These are phyloP conservation scores for Pterocles gutturalis DNA, from an alignment of 2,113 vertebrate genomes.

Conservation along the genomic window DNA sequence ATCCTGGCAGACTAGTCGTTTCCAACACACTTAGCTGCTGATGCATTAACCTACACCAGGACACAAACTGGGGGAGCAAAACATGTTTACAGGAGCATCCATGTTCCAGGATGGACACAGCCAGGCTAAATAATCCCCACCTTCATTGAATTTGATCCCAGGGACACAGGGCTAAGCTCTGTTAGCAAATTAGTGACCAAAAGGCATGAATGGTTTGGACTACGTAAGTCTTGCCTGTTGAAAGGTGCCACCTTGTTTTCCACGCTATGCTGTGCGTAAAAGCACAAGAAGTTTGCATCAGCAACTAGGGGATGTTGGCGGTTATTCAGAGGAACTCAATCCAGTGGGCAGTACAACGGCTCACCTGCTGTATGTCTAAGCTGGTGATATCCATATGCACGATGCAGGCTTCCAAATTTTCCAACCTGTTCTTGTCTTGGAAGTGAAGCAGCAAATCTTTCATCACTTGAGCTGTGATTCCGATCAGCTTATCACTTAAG, in stretches of 20 bases:
- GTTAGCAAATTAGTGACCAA: neutral
- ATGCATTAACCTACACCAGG: neutral
- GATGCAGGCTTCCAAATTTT: constrained; percentile 94
- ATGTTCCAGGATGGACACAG: neutral
- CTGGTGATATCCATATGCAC: constrained; percentile 98
- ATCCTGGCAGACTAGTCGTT: neutral
- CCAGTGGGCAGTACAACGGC: neutral
- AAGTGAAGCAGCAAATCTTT: constrained; percentile 94
- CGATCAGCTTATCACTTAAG: constrained; percentile 89
- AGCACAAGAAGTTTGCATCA: neutral
- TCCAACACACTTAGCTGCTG: neutral
- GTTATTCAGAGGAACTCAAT: neutral
- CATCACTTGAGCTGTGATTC: constrained; percentile 93
- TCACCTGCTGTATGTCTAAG: constrained; percentile 95
- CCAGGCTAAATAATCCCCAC: neutral
- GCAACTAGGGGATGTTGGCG: neutral
- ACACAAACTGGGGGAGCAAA: neutral
- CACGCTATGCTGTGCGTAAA: neutral
- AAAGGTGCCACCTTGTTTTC: neutral
- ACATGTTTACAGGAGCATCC: neutral
- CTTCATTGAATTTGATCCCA: neutral
- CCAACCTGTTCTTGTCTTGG: constrained; percentile 92
- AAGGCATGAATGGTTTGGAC: neutral
- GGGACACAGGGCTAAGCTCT: neutral
- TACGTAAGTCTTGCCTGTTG: accelerated